Base-by-base conservation (phyloP, 1,140 invertebrate genomes). In the Drosophila simulans region DNA sequence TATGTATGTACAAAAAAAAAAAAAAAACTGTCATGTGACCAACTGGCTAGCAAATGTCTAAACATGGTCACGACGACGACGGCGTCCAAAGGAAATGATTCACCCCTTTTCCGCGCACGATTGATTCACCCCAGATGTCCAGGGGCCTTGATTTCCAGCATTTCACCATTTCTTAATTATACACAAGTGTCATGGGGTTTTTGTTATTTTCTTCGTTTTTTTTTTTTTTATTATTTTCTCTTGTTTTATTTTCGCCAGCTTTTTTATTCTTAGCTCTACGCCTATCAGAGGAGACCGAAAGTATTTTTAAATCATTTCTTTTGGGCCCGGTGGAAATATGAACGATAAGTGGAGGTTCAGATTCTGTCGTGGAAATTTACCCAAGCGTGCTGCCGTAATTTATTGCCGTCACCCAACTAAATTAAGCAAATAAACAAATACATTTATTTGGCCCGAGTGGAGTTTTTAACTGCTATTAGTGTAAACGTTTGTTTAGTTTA, bases 31-130 rank as follows among this genome's bases (percentile, higher is more conserved):
- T 88, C 83, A 88, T 88, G 80, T 88, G 83, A 88, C 83, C 74
- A 86, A 66, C 74, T 83, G 83, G 71, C 82, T 88, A 72, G 79
- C 83, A 68, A 88, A 72, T 83, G 83, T 80, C 83, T 88, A 83
- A 89, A 80, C 74, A 80, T 88, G 83, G 83, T 72, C 76, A 66
- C 56, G 56, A 73, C 59, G 56, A 73, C 59, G 56, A 70, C 56
- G 62, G 40, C 40, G 65, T 56, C 53, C 15, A 62, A 58, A 58
- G 57, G 22, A 45, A 58, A 68, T 88, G 82, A 86, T 76, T 86
- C 80, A 82, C 58, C 31, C 64, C 31, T 31, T 31, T 40, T 31
- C 20, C 20, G 20, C 11, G 35, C 15, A 5, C 25, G 22, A 34
- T 39, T 74, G 71, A 74, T 51, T 74, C 71, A 75, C 17, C 11